phyloP scores from a whole-genome alignment of 2,113 vertebrate species.

The Pipa parva region DNA sequence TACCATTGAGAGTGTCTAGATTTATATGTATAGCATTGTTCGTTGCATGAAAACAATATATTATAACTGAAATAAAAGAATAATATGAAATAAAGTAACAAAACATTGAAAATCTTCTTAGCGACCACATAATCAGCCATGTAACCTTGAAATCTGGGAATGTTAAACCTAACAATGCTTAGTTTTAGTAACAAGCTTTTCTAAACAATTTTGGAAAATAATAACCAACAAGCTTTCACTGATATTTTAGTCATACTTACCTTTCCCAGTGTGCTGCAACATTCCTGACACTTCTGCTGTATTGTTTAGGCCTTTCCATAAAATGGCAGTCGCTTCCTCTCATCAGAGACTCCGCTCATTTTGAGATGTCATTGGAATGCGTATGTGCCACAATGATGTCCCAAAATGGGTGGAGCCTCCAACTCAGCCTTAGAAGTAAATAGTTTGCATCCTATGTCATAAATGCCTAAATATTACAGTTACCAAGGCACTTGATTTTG shows the following conservation, averaged over 20 bases:
- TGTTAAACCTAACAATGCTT: too few relatives aligned
- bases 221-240: not conserved
- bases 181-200: too few relatives aligned
- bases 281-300: not conserved
- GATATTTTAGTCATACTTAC: not conserved
- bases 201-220: too few relatives aligned
- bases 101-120: too few relatives aligned
- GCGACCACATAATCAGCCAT: too few relatives aligned
- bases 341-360: slow-evolving; percentile 43
- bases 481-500: too few relatives aligned
- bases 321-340: slow-evolving; percentile 25
- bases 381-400: slow-evolving; percentile 40
- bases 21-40: too few relatives aligned
- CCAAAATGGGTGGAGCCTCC: slow-evolving; percentile 42
- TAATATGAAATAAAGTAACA: too few relatives aligned
- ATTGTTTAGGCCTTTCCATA: not conserved
- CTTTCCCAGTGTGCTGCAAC: not conserved
- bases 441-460: not conserved
- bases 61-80: too few relatives aligned
- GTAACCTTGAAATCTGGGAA: too few relatives aligned
- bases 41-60: too few relatives aligned
- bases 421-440: slow-evolving; percentile 26
- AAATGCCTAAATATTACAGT: not conserved
- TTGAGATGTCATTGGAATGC: slow-evolving; percentile 43
- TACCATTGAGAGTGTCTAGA: too few relatives aligned